These are phyloP conservation scores for Phengaris alcon DNA, from an alignment of 2,888 invertebrate genomes.

Conservation along the genomic window DNA sequence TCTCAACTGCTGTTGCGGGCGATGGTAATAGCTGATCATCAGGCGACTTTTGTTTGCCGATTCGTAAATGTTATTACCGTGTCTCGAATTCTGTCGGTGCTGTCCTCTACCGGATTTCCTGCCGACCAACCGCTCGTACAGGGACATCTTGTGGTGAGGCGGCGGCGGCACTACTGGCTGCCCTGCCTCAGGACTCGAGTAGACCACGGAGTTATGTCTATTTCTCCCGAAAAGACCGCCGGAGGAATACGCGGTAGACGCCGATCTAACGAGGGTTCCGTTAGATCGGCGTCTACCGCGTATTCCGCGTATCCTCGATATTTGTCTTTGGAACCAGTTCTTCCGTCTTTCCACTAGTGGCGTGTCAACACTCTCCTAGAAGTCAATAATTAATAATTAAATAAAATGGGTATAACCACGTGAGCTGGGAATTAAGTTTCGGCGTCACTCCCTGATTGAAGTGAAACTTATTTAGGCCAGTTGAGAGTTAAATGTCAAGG, in stretches of 20 bases:
- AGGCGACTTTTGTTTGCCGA: too few relatives aligned
- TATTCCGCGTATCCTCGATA: slow-evolving; percentile 91
- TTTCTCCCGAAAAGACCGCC: slow-evolving; percentile 86
- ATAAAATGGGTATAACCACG: too few relatives aligned
- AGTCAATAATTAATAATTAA: too few relatives aligned
- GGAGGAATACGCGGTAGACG: slow-evolving; percentile 91
- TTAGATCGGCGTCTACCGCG: too few relatives aligned
- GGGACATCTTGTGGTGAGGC: slow-evolving; percentile 85
- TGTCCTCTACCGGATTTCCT: slow-evolving; percentile 87
- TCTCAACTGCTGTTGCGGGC: too few relatives aligned
- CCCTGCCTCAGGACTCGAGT: slow-evolving; percentile 82
- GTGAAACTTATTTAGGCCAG: too few relatives aligned
- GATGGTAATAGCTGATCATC: too few relatives aligned
- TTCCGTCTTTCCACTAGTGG: slow-evolving; percentile 91
- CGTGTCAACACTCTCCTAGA: slow-evolving; percentile 92
- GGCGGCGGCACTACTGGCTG: slow-evolving; percentile 61
- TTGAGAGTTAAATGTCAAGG: too few relatives aligned
- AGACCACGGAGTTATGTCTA: slow-evolving; percentile 87
- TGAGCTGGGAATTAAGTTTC: too few relatives aligned
- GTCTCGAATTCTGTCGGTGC: slow-evolving; percentile 80
- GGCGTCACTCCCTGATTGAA: too few relatives aligned
- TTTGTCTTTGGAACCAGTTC: slow-evolving; percentile 92
- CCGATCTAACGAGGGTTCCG: slow-evolving; percentile 88
- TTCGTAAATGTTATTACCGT: slow-evolving; percentile 74
- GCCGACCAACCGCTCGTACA: slow-evolving; percentile 90